These are phyloP conservation scores for Nyctibius grandis DNA, from an alignment of 2,797 vertebrate genomes.

Conservation along the genomic window DNA sequence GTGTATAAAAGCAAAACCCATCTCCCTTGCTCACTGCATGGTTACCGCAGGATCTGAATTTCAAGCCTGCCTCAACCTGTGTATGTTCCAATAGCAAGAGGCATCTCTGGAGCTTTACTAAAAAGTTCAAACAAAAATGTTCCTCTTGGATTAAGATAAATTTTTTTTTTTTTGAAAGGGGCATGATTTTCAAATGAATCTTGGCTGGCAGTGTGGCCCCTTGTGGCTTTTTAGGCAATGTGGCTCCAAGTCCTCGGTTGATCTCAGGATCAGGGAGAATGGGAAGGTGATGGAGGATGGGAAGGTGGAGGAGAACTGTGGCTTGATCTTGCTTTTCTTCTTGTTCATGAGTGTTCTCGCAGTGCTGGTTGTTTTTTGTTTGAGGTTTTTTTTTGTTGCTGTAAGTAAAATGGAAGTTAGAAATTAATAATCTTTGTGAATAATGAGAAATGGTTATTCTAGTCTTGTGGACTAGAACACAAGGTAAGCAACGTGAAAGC, in stretches of 20 bases:
- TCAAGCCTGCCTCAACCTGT: not conserved
- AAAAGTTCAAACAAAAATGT: not conserved
- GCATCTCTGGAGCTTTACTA: not conserved
- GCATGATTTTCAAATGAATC: not conserved
- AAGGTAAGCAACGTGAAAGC: not conserved
- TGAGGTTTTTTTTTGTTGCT: not conserved
- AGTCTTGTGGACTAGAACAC: not conserved
- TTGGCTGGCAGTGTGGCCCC: not conserved
- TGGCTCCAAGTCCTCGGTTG: not conserved
- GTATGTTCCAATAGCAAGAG: not conserved
- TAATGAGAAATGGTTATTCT: not conserved
- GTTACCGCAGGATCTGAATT: not conserved
- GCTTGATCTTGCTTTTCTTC: not conserved
- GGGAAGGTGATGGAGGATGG: not conserved
- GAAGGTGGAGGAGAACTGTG: not conserved
- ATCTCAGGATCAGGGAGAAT: not conserved
- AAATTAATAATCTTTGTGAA: not conserved
- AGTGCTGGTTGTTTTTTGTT: not conserved
- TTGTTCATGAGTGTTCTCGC: not conserved
- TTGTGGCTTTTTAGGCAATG: not conserved
- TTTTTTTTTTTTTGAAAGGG: not conserved
- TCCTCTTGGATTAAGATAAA: not conserved
- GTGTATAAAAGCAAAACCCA: not conserved
- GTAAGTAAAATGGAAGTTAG: not conserved
- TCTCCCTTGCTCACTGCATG: rapidly evolving